Evolutionary conservation across 2,797 vertebrate genomes (phyloP).

Genomic region (Macropus fuliginosus): DNA sequence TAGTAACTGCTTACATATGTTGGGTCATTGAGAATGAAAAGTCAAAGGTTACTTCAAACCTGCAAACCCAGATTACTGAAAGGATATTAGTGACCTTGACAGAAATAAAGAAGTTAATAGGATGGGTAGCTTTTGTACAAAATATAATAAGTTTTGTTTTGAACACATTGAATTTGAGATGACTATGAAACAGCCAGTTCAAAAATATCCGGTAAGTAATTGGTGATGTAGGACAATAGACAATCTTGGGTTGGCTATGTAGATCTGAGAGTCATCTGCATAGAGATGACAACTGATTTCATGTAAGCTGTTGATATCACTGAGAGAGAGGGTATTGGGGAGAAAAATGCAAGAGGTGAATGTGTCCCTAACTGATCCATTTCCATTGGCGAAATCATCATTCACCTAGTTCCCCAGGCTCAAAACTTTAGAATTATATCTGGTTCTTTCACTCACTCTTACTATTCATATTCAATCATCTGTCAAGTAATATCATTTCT

Average conservation of each 20-base stretch:
- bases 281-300: background rate
- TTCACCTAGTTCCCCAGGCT: background rate
- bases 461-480: background rate
- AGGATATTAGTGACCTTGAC: background rate
- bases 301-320: background rate
- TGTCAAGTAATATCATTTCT: background rate
- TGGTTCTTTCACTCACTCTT: background rate
- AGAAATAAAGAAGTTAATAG: background rate
- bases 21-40: background rate
- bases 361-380: background rate
- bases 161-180: background rate
- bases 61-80: background rate
- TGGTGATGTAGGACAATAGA: background rate
- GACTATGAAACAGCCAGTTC: background rate
- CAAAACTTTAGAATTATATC: background rate
- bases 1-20: background rate
- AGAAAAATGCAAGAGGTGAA: background rate
- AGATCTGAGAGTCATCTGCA: background rate
- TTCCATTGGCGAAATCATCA: background rate
- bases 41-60: background rate
- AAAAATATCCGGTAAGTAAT: background rate
- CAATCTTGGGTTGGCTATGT: background rate
- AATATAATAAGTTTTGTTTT: background rate
- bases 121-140: background rate
- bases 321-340: background rate